Base-by-base conservation (phyloP, 2,113 vertebrate genomes). In the Pholis gunnellus region DNA sequence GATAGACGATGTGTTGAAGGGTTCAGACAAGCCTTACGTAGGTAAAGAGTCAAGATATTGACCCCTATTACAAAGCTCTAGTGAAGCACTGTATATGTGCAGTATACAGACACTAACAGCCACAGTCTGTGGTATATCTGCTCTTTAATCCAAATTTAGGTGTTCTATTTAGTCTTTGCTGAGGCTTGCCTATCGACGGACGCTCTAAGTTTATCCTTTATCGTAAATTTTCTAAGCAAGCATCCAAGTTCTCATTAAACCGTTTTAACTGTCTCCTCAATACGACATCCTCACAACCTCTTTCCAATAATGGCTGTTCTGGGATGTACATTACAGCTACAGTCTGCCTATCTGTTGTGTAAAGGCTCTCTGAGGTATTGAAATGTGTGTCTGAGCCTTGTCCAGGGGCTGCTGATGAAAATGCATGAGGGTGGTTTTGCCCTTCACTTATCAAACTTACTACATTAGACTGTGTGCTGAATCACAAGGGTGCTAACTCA, bases 381-480 rank as follows among this genome's bases (percentile, higher is more conserved):
- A 92, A 94, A 94, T 89, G 83, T 91, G 91, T 82, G 89, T 85
- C 85, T 85, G 89, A 87, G 83, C 85, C 91, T 91, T 89, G 87
- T 89, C 84, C 86, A 80, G 82, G 75, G 86, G 71, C 85, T 46
- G 78, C 89, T 94, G 92, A 94, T 94, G 93, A 93, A 94, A 93
- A 94, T 91, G 90, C 89, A 94, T 90, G 92, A 92, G 89, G 82
- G 67, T 85, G 89, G 82, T 80, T 92, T 88, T 93, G 92, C 84
- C 91, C 92, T 92, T 93, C 93, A 94, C 91, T 94, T 93, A 93
- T 92, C 92, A 93, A 93, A 93, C 90, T 93, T 94, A 94, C 89
- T 89, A 87, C 89, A 88, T 91, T 92, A 87, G 81, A 71, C 85
- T 74, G 77, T 79, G 75, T 87, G 88, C 89, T 92, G 90, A 92